These are phyloP conservation scores for Petrocephalus schoutedeni DNA, from an alignment of 2,797 vertebrate species.

Conservation along the genomic window DNA sequence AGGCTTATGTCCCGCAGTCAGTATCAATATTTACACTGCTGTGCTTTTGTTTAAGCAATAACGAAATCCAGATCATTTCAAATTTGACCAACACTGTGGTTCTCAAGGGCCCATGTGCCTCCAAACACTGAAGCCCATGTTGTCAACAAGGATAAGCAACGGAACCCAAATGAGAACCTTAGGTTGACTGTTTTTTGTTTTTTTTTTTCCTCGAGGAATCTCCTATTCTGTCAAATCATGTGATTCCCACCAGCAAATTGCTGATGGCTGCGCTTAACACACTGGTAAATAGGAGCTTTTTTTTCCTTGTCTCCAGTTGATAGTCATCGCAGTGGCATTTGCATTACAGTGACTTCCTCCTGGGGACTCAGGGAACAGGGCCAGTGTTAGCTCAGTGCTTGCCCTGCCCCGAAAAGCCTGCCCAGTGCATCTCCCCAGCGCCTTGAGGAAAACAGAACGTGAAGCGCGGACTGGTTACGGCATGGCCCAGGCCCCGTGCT, in stretches of 20 bases:
- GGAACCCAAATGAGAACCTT: background rate
- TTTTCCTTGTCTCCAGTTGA: background rate
- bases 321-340: conserved; percentile 20
- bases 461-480: background rate
- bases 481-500: background rate
- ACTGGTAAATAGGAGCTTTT: background rate
- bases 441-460: background rate
- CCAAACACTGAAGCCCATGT: background rate
- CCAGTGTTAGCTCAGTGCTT: conserved; percentile 11
- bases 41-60: conserved; percentile 13
- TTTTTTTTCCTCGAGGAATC: background rate
- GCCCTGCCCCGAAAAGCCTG: background rate
- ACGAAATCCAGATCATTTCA: conserved; percentile 1
- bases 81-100: background rate
- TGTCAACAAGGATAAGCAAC: background rate
- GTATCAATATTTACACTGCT: background rate
- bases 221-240: background rate
- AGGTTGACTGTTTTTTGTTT: background rate
- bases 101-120: background rate
- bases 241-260: background rate
- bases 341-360: conserved; percentile 15
- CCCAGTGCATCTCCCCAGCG: background rate
- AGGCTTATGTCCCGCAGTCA: background rate
- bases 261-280: background rate
- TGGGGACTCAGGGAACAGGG: background rate